Conservation (phyloP, 2,888 invertebrate genomes). For the Epiblema foenella region DNA sequence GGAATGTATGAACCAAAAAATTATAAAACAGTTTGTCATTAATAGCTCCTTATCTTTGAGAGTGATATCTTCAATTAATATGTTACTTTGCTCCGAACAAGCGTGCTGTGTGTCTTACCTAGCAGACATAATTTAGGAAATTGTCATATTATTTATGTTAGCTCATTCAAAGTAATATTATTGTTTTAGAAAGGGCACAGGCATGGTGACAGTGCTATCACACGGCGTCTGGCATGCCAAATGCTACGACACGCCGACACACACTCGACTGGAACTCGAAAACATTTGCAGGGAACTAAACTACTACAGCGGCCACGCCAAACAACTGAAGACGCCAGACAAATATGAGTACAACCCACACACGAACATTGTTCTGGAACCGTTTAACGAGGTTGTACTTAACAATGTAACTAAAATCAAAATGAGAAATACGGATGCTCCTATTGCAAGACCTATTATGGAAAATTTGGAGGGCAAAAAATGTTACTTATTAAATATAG, state of each 20-base stretch:
- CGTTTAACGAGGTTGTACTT: constrained; percentile 69
- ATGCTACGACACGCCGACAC: constrained; percentile 84
- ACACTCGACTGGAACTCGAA: constrained; percentile 83
- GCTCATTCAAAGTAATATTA: background rate
- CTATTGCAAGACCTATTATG: constrained; percentile 66
- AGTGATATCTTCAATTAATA: too few species aligned
- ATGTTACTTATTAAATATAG: constrained; percentile 79
- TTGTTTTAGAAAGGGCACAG: constrained; percentile 81
- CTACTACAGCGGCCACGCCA: constrained; percentile 83
- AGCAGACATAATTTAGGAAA: too few species aligned
- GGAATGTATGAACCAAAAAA: background rate
- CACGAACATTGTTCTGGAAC: constrained; percentile 65
- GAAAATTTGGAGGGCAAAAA: constrained; percentile 55
- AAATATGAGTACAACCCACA: constrained; percentile 56
- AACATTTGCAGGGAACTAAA: constrained; percentile 87
- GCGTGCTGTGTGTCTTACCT: background rate
- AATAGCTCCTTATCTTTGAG: too few species aligned
- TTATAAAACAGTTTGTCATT: too few species aligned
- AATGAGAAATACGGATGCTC: constrained; percentile 68
- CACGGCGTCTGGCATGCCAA: constrained; percentile 90
- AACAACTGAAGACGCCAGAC: constrained; percentile 62
- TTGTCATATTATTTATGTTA: background rate
- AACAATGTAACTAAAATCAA: constrained; percentile 72
- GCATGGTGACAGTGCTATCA: constrained; percentile 87
- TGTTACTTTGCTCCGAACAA: background rate